A percentile compares a stretch with the other conserved stretches of the same genome.
These are phyloP conservation scores for Leucophora obtusa DNA, from an alignment of 2,888 invertebrate genomes.

Conservation along the genomic window DNA sequence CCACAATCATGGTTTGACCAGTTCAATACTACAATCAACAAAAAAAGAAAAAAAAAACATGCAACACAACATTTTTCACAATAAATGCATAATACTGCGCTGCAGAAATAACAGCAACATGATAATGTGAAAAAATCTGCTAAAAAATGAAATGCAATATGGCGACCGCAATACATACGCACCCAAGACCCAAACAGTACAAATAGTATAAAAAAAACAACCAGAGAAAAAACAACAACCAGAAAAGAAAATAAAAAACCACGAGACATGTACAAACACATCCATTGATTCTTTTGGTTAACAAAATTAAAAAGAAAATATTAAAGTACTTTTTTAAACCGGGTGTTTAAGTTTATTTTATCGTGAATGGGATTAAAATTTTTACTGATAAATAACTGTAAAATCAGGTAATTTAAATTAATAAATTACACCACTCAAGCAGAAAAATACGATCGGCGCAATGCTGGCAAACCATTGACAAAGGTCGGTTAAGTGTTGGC, in stretches of 20 bases:
- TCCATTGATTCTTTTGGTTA: constrained; percentile 56
- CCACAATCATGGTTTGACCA: constrained; percentile 49
- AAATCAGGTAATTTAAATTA: too few species aligned
- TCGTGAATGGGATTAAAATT: background rate
- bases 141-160: constrained; percentile 74
- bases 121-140: constrained; percentile 4
- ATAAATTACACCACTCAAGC: too few species aligned
- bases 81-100: constrained; percentile 39
- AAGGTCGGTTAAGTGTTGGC: too few species aligned
- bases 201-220: constrained; percentile 13
- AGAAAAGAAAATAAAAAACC: constrained; percentile 61
- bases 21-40: constrained; percentile 53
- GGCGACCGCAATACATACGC: constrained; percentile 74
- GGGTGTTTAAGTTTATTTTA: constrained; percentile 6
- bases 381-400: too few species aligned
- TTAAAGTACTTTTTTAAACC: constrained; percentile 41
- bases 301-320: constrained; percentile 56
- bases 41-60: constrained; percentile 25
- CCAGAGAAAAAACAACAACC: constrained; percentile 10
- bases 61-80: background rate
- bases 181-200: constrained; percentile 57
- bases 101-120: background rate
- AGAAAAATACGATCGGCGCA: too few species aligned
- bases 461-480: too few species aligned
- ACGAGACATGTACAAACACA: constrained; percentile 65